phyloP scores from a whole-genome alignment of 2,113 vertebrate species.

The Dryoscopus gambensis region DNA sequence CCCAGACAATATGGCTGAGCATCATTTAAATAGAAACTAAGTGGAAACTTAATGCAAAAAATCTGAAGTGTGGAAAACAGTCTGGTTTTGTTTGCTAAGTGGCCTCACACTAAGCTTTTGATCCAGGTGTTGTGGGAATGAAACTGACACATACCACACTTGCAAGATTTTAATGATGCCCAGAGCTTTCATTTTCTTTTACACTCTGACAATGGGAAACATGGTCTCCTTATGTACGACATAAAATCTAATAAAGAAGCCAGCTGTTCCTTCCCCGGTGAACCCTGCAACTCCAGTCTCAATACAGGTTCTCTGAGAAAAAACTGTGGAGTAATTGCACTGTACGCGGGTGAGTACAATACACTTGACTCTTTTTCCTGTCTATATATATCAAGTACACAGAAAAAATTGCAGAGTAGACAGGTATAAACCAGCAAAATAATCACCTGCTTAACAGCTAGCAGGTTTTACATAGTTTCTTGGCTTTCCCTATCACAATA shows the following conservation, averaged over 20 bases:
- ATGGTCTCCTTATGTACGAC: constrained; percentile 75
- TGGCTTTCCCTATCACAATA: not conserved
- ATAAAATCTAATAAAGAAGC: constrained; percentile 79
- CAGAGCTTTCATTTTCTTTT: constrained; percentile 80
- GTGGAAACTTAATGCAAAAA: constrained; percentile 17
- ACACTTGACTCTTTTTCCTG: not conserved
- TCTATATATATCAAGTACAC: constrained; percentile 21
- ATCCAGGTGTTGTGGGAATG: constrained; percentile 72
- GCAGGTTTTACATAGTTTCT: not conserved
- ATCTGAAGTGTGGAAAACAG: constrained; percentile 7
- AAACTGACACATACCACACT: constrained; percentile 62
- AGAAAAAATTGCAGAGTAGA: constrained; percentile 42
- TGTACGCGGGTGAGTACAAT: not conserved
- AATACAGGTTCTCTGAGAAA: constrained; percentile 42
- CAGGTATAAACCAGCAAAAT: constrained; percentile 44
- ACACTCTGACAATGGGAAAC: constrained; percentile 73
- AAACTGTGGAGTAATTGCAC: constrained; percentile 18
- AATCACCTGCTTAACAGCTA: constrained; percentile 52
- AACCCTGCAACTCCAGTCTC: constrained; percentile 39
- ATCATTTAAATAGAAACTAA: not conserved
- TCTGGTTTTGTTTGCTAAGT: constrained; percentile 63
- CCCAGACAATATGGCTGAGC: not conserved
- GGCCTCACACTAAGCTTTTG: constrained; percentile 64
- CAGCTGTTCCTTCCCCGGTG: constrained; percentile 81
- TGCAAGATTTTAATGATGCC: constrained; percentile 78